Evolutionary conservation across 1,140 invertebrate species (phyloP).

Genomic region (Palaemon carinicauda): DNA sequence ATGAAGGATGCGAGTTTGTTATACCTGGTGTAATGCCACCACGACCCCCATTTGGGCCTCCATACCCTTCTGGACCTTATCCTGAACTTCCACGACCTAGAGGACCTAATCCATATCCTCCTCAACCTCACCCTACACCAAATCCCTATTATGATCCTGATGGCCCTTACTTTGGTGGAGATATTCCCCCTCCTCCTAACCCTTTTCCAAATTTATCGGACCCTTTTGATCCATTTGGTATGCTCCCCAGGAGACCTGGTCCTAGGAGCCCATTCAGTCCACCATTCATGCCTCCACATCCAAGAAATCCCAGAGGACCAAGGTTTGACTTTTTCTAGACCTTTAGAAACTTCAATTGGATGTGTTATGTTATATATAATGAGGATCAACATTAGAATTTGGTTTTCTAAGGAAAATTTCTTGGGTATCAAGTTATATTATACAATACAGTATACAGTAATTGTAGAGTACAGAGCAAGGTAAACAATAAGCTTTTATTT

Average conservation of each 20-base stretch:
- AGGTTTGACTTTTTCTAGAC: conserved; percentile 44
- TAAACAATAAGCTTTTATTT: no score
- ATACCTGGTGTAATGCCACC: conserved; percentile 37
- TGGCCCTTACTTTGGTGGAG: conserved; percentile 54
- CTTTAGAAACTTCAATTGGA: no score
- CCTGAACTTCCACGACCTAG: conserved; percentile 28
- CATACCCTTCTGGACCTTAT: conserved; percentile 2
- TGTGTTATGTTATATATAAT: no score
- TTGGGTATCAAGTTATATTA: no score
- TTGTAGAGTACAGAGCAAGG: no score
- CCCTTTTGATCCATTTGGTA: conserved; percentile 30
- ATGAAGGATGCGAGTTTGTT: neutral
- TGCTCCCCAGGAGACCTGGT: neutral
- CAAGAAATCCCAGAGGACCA: conserved; percentile 29
- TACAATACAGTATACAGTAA: no score
- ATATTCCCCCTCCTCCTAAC: conserved; percentile 36
- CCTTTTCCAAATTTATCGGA: conserved; percentile 34
- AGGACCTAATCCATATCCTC: conserved; percentile 34
- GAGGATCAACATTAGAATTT: no score
- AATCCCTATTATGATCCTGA: conserved; percentile 58
- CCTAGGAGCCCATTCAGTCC: neutral
- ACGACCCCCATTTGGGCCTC: conserved; percentile 14
- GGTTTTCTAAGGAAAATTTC: no score
- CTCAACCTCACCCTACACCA: conserved; percentile 34
- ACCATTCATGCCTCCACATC: neutral